A percentile compares a stretch with the other conserved stretches of the same genome.
Evolutionary conservation across 1,140 invertebrate genomes (phyloP).

Genomic region (Sipha flava): DNA sequence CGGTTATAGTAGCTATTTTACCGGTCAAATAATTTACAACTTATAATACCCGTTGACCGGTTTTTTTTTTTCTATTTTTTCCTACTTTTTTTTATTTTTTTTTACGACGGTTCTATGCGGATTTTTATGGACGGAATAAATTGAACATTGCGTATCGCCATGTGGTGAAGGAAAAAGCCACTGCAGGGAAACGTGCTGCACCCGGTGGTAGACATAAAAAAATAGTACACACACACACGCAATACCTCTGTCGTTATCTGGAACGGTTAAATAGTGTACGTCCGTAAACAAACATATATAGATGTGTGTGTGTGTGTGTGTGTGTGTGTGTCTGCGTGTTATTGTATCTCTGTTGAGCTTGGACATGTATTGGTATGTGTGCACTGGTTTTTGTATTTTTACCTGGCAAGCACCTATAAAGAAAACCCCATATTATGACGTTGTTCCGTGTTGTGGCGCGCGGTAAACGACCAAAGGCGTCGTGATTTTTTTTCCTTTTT

Average conservation of each 20-base stretch:
- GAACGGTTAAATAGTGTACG: not conserved
- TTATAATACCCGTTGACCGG: not conserved
- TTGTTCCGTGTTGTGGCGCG: no score
- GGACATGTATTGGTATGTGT: no score
- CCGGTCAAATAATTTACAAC: slow-evolving; percentile 3
- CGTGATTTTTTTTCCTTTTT: no score
- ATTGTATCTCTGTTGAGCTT: no score
- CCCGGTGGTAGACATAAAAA: not conserved
- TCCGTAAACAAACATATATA: no score
- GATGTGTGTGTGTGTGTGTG: not conserved
- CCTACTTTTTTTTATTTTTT: not conserved
- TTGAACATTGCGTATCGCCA: not conserved
- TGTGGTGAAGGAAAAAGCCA: not conserved
- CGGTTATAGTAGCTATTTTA: no score
- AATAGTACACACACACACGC: not conserved
- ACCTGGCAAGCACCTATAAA: no score
- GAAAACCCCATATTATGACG: no score
- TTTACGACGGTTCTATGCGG: not conserved
- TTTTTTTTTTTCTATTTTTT: not conserved
- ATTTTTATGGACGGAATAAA: slow-evolving; percentile 18
- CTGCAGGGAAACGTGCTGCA: not conserved
- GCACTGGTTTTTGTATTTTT: no score
- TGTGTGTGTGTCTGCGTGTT: not conserved
- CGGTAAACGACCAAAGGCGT: no score
- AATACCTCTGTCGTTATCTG: not conserved